Base-by-base conservation (phyloP, 35 echinoderm and acorn worm genomes). In the Anneissia japonica region DNA sequence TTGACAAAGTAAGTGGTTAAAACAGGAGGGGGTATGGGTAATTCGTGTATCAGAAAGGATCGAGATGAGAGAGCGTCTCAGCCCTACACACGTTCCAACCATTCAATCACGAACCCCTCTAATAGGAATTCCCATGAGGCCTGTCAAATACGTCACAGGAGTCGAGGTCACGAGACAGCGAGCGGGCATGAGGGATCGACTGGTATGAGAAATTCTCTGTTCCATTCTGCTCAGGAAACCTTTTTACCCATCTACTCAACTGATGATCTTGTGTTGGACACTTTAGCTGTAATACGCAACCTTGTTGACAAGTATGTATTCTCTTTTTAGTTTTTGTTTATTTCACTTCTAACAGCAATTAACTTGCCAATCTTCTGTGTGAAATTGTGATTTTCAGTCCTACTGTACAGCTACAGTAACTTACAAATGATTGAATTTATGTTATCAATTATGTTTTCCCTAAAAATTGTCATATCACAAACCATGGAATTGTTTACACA, bases 261-360 rank as follows among this genome's bases (percentile, higher is more conserved):
- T 14, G 87, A 93, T 74, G 46, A 74, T 14, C 74, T 93, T 6
- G 82, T 93, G 30, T 37, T 89, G 45, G 83, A 83, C n/a, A 93
- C 91, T 4, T 79, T 93, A 46, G 37, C 82, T 19, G 87, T 88
- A 29, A 93, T 93, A 76, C 84, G 91, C 31, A 84, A 75, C 37
- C 75, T 93, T 34, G 91, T 93, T 13, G 91, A 93, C 85, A 93
- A 93, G 91, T 93, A 89, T 84, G 91, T 89, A n/a, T 36, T 38
- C 10, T 16, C 31, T 40, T 87, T 82, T 21, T 81, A 38, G 6
- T 23, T n/a, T 1, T 46, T 46, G 38, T 83, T 23, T 19, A 23
- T 31, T n/a, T 6, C 34, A n/a, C 37, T 0, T 13, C 35, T 29
- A 0, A 39, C 45, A 40, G 16, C 26, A 3, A 19, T n/a, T 55